Base-by-base conservation (phyloP, 2,113 vertebrate species). In the Laticauda colubrina region DNA sequence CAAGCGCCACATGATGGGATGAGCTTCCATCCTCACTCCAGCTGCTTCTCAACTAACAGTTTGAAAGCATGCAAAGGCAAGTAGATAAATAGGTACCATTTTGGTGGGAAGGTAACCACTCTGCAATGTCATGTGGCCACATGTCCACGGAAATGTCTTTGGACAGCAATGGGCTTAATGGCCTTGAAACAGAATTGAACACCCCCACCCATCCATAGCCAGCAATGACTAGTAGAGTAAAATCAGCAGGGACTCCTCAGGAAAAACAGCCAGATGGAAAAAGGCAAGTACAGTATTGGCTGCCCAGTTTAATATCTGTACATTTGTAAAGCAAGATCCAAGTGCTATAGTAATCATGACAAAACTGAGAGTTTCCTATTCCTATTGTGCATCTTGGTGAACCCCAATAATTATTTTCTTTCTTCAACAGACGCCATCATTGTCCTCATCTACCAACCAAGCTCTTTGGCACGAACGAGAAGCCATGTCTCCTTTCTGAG, bases 401-500 rank as follows among this genome's bases (percentile, higher is more conserved):
- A 39, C 6, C 18, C 69, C 34, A 81, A 81, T 81, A 9, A 43
- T 9, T 1, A 93, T 53, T 7, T 7, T 10, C 0, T 94, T 85
- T 95, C n/a, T 85, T 89, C 94, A 94, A 64, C 54, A 98, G 98
- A 86, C 89, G 92, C 88, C 97, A 97, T 88, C 96, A 29, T 61
- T 98, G 97, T 92, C 97, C 96, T 91, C 95, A 97, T 64, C 89
- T 96, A 7, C 53, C 91, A 89, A 96, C 93, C 8, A 95, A 85
- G 69, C 95, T 93, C 69, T 97, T 95, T 39, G 95, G 96, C 7
- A 95, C 91, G 87, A 96, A 11, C 23, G 96, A 97, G 91, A 97
- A 97, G 90, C 93, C 96, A 90, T 96, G 96, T 92, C 91, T 95
- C 56, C 91, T 97, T 85, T 95, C 97, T 0, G 97, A 98, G 90